Evolutionary conservation across 1,140 invertebrate species (phyloP), one percentile per base, ranked within the genome.

Genomic region (Thaumatotibia leucotreta): DNA sequence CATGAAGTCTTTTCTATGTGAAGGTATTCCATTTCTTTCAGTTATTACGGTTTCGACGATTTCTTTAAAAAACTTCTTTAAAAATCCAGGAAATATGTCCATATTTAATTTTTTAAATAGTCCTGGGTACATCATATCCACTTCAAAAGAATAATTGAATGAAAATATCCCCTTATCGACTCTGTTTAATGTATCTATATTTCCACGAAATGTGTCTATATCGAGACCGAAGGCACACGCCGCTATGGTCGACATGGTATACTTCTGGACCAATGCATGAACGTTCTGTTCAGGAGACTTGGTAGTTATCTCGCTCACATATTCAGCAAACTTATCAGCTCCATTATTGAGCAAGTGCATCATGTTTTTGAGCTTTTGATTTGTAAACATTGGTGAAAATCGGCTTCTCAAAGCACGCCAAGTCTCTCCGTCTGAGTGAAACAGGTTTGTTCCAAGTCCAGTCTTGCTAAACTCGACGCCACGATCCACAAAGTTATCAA

Each of bases 341-440:
- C 89, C 77, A 49, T 78, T 71, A 0, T 78, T 68, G 0, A 92
- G 73, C 5, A 86, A 74, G 10, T 83, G 73, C 54, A 91, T 76
- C 92, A 94, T 93, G 14, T 84, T 81, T 75, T 92, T 94, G 68
- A 94, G 88, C 76, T 93, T 94, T 0, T 88, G 91, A 0, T 93
- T 91, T 0, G 93, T 93, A 68, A 94, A 94, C 1, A 93, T 82
- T 1, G 93, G 92, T 0, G 92, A 91, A 1, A 94, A 75, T 45
- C 91, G 91, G 14, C 72, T 83, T 27, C 94, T 80, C 1, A 94
- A 75, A 17, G 88, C 75, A 62, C 91, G 91, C 94, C 94, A 94
- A 17, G 80, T 86, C 67, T 90, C 82, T 0, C 88, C 90, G 45
- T 92, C 86, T 1, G 92, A 73, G 49, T 80, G 83, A 27, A 92